Evolutionary conservation across 1,140 invertebrate genomes (phyloP), one percentile per base, ranked within the genome.

Genomic region (Cydia amplana): DNA sequence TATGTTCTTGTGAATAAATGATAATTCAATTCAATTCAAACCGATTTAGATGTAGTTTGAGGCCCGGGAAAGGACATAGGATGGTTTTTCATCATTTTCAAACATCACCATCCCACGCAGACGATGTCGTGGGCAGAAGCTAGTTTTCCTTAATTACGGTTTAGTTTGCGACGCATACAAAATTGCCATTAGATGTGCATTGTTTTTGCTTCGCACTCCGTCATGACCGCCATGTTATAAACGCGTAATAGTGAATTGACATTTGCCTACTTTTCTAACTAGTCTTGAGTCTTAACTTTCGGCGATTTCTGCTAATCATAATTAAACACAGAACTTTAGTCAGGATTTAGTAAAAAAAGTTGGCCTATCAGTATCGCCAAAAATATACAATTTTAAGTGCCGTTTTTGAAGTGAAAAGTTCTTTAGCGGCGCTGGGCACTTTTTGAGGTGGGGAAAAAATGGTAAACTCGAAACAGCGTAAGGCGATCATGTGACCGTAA

Each of bases 181-280:
- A 23, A 60, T 60, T 23, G 55, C 55, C 55, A 60, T 60, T 60
- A 10, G 55, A 60, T 60, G 20, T 60, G 55, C 55, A 60, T 60
- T 60, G 20, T 60, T 60, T 20, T 60, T 10, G 9, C n/a, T 60
- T 9, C 51, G 2, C 4, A 55, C 2, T 7, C n/a, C n/a, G 51
- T 55, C 51, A 18, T 55, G 51, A 18, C 49, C 49, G 49, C 7
- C 16, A 18, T 55, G n/a, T 55, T 20, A 18, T 55, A 55, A n/a
- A 9, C n/a, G 51, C 51, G 51, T 55, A n/a, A n/a, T n/a, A 55
- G n/a, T 60, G 20, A 23, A 60, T 60, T 23, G 18, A 23, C 51
- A 55, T 55, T 55, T 55, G 51, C 51, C 20, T 60, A 20, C 55
- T 12, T 2, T 60, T 12, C n/a, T 20, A 60, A 60, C n/a, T n/a